Base-by-base conservation (phyloP, 2,797 vertebrate genomes). In the Tachyglossus aculeatus region DNA sequence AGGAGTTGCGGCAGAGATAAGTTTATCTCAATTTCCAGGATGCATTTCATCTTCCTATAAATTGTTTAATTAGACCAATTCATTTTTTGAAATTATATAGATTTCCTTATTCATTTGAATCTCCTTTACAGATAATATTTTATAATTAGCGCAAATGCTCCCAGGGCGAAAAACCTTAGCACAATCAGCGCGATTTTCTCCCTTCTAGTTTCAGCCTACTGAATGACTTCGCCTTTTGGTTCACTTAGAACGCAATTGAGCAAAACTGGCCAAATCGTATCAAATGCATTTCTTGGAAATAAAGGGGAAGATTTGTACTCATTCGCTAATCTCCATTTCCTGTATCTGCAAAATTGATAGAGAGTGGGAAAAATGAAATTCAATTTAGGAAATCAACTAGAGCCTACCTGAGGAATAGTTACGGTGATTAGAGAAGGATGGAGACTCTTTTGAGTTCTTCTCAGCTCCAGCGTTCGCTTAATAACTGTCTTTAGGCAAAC, bases 1-100 rank as follows among this genome's bases (percentile, higher is more conserved):
- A 67, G 19, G 54, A 61, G 8, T 29, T n/a, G 53, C 61, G 69
- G 1, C 41, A 51, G 58, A 56, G 74, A 76, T 60, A 63, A 70
- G 25, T 10, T 44, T 32, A 65, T 60, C 71, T 71, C 68, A 72
- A 81, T 82, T 81, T 85, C 55, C 68, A 81, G 55, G 37, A 47
- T 62, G 44, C n/a, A 1, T 62, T 71, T 37, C 50, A 33, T 79
- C 68, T 74, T 31, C 10, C 41, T 67, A 52, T 71, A 63, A 76
- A 81, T 64, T 51, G 73, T 19, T 25, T 61, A 71, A 67, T 74
- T 71, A 60, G 78, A 31, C 41, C 67, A 38, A 55, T 69, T 66
- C 58, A 71, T 47, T 78, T 69, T 82, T 72, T 79, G 21, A 77
- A 82, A 61, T 6, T 38, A 34, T 16, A 22, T 5, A 31, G 3